These are phyloP conservation scores for Muricea muricata DNA, from an alignment of 92 coral and sea anemone species.

Conservation along the genomic window DNA sequence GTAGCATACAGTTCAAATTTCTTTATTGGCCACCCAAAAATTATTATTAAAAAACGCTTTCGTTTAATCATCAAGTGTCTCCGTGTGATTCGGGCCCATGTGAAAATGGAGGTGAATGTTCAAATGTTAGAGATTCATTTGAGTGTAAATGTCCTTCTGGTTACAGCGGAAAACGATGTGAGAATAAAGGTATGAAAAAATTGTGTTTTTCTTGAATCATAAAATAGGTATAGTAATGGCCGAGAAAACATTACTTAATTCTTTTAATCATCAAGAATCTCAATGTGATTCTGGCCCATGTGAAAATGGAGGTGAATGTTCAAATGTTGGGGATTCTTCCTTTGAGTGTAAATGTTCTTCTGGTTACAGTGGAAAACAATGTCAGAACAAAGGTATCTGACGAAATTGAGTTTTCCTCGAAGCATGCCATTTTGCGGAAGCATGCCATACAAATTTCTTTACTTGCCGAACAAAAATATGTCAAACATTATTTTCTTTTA, in stretches of 20 bases:
- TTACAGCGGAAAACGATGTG: neutral
- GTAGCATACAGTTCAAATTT: too few species aligned
- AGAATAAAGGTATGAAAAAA: neutral
- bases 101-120: neutral
- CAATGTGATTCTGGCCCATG: constrained; percentile 9
- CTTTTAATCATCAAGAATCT: neutral
- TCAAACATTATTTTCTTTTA: too few species aligned
- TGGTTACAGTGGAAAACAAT: constrained; percentile 22
- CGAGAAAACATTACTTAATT: neutral
- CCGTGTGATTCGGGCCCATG: neutral
- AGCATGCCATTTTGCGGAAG: too few species aligned
- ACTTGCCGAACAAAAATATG: too few species aligned
- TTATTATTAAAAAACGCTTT: neutral
- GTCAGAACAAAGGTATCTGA: neutral
- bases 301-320: constrained; percentile 8
- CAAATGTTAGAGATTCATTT: neutral
- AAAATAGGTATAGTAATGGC: neutral
- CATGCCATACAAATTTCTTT: too few species aligned
- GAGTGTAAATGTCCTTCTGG: neutral
- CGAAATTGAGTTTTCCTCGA: too few species aligned
- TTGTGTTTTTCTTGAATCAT: neutral
- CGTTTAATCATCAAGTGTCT: too few species aligned
- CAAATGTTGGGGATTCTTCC: neutral
- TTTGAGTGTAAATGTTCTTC: neutral
- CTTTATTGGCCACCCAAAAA: too few species aligned